These are phyloP conservation scores for Iguana delicatissima DNA, from an alignment of 2,797 vertebrate species.

Conservation along the genomic window DNA sequence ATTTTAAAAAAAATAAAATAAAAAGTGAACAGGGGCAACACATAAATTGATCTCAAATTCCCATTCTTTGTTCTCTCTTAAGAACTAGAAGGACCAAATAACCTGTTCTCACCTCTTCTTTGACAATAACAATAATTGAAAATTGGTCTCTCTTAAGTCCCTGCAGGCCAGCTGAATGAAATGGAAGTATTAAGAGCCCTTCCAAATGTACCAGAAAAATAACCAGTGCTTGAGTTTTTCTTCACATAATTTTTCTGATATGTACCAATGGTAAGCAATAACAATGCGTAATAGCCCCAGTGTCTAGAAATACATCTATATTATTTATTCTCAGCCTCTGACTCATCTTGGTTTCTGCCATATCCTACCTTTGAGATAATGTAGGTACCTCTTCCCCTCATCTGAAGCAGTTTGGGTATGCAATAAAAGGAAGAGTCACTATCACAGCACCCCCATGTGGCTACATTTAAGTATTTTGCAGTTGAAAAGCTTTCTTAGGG, in stretches of 20 bases:
- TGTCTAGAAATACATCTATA: neutral
- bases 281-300: neutral
- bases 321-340: neutral
- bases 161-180: neutral
- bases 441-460: constrained; percentile 25
- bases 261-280: neutral
- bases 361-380: neutral
- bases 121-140: constrained; percentile 45
- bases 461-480: neutral
- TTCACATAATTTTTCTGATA: neutral
- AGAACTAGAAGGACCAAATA: constrained; percentile 59
- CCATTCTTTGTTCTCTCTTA: constrained; percentile 52
- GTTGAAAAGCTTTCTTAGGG: neutral
- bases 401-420: neutral
- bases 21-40: constrained; percentile 50
- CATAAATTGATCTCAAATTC: constrained; percentile 53
- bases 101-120: constrained; percentile 28
- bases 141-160: constrained; percentile 52
- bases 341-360: neutral
- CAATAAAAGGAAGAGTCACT: neutral
- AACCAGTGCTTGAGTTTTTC: neutral
- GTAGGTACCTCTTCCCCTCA: neutral
- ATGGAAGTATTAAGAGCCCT: neutral
- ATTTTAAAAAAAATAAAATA: neutral
- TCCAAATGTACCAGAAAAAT: neutral